A percentile compares a stretch with the other conserved stretches of the same genome.
Conservation (phyloP, 37 sponge, comb jelly and placozoan genomes). For the Beroe forskalii region DNA sequence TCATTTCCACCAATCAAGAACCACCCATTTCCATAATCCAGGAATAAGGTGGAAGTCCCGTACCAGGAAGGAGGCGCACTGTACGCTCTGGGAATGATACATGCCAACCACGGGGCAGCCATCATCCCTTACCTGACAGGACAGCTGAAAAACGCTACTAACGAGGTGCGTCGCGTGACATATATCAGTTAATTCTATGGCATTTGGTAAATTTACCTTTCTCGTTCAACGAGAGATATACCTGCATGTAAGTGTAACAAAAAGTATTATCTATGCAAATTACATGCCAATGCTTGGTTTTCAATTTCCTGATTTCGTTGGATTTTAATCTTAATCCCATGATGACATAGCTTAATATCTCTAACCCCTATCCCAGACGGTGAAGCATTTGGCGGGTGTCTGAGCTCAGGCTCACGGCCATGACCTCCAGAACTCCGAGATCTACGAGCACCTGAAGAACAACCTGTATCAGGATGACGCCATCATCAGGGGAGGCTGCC, state of each 20-base stretch:
- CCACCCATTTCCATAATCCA: too few species aligned
- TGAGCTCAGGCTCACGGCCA: constrained; percentile 95
- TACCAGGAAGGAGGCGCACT: constrained; percentile 95
- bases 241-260: too few species aligned
- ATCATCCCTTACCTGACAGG: constrained; percentile 85
- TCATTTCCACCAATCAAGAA: too few species aligned
- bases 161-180: constrained; percentile 71
- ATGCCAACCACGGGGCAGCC: constrained; percentile 90
- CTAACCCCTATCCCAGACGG: too few species aligned
- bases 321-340: too few species aligned
- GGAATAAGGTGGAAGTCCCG: constrained; percentile 66
- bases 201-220: too few species aligned
- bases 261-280: too few species aligned
- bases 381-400: constrained; percentile 96
- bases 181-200: too few species aligned
- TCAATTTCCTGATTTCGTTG: too few species aligned
- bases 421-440: constrained; percentile 77
- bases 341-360: too few species aligned
- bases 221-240: too few species aligned
- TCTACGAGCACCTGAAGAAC: constrained; percentile 85
- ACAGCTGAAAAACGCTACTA: constrained; percentile 76
- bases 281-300: too few species aligned
- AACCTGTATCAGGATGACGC: constrained; percentile 93
- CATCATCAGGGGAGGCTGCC: constrained; percentile 92
- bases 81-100: constrained; percentile 96